Percentiles rank a stretch among this genome's conserved stretches.
Evolutionary conservation across 2,888 invertebrate genomes (phyloP).

Genomic region (Macrosiphum euphorbiae): DNA sequence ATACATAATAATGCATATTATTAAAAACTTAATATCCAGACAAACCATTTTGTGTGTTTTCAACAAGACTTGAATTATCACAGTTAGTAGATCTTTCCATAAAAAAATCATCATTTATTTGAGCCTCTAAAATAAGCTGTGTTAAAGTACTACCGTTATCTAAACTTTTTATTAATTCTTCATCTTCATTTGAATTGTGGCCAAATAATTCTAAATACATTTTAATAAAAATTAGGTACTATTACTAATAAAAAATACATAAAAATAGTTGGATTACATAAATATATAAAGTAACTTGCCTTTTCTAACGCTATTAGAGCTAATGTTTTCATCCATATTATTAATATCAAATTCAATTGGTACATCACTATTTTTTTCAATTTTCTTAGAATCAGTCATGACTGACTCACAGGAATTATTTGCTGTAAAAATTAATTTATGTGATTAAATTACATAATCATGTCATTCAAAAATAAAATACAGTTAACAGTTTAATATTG

Average conservation of each 20-base stretch:
- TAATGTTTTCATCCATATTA: background rate
- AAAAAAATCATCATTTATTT: background rate
- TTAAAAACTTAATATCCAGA: background rate
- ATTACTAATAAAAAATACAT: background rate
- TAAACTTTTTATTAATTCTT: background rate
- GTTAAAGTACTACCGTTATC: background rate
- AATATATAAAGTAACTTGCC: background rate
- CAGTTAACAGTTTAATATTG: background rate
- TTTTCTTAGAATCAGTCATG: background rate
- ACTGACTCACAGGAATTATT: background rate
- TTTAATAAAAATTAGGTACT: background rate
- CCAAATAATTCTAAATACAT: background rate
- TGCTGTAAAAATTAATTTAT: background rate
- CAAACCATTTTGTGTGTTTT: background rate
- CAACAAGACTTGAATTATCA: background rate
- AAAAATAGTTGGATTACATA: background rate
- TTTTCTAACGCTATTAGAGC: background rate
- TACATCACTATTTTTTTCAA: background rate
- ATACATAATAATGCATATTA: background rate
- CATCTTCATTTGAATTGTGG: background rate
- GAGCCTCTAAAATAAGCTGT: background rate
- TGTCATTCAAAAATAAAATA: background rate
- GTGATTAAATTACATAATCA: background rate
- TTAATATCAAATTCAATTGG: background rate
- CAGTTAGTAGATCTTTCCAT: background rate